These are phyloP conservation scores for Chloropsis cyanopogon DNA, from an alignment of 2,113 vertebrate species.

Conservation along the genomic window DNA sequence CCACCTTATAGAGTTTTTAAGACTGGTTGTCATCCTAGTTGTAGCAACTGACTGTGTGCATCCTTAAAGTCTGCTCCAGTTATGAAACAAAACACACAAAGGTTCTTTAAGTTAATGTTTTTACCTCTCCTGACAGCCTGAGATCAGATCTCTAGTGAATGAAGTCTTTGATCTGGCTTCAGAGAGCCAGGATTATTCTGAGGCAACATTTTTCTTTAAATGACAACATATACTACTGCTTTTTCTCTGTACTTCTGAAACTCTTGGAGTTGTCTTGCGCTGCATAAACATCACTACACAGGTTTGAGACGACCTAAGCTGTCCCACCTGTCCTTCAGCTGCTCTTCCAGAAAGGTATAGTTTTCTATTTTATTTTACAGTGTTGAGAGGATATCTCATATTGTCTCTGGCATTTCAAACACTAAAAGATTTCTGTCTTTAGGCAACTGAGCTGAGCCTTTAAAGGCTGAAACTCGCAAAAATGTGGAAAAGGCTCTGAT, in stretches of 20 bases:
- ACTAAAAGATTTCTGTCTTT: not conserved
- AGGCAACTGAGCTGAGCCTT: not conserved
- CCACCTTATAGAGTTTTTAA: not conserved
- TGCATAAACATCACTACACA: not conserved
- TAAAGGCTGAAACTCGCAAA: not conserved
- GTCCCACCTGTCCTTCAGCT: not conserved
- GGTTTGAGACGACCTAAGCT: not conserved
- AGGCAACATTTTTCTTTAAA: not conserved
- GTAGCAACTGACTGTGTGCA: not conserved
- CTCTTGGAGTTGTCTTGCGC: not conserved
- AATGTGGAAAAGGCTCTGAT: not conserved
- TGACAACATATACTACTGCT: not conserved
- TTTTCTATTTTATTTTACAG: not conserved
- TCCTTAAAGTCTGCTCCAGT: not conserved
- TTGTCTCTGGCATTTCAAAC: not conserved
- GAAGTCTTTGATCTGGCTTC: constrained; percentile 25
- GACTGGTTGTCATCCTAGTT: not conserved
- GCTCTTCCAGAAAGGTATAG: not conserved
- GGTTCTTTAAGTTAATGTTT: constrained; percentile 23
- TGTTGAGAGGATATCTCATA: not conserved
- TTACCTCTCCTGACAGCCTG: not conserved
- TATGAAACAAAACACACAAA: not conserved
- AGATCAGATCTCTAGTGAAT: not conserved
- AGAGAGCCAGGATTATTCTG: not conserved
- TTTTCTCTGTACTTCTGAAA: not conserved